Percentiles rank a stretch among this genome's conserved stretches.
phyloP scores from a whole-genome alignment of 2,113 vertebrate species.

The Brachionichthys hirsutus region DNA sequence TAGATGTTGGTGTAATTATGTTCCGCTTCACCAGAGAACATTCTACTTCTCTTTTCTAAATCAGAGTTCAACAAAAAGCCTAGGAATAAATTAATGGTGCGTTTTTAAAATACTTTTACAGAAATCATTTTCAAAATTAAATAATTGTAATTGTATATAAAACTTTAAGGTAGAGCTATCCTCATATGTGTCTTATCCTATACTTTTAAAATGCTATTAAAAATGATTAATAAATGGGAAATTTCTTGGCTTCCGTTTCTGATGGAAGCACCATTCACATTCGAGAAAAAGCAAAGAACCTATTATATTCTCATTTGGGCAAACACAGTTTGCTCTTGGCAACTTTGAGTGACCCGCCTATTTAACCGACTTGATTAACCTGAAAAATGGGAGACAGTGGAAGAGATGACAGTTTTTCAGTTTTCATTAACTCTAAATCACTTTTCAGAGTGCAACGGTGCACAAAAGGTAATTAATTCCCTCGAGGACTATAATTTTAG shows the following conservation, averaged over 20 bases:
- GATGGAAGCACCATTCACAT: not conserved
- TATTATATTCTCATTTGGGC: slow-evolving; percentile 16
- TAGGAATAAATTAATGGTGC: slow-evolving; percentile 1
- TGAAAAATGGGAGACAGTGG: slow-evolving; percentile 67
- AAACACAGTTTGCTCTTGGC: slow-evolving; percentile 19
- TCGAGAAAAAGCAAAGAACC: slow-evolving; percentile 3
- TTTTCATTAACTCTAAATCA: slow-evolving; percentile 71
- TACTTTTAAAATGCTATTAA: not conserved
- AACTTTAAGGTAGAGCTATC: no score
- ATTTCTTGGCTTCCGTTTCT: not conserved
- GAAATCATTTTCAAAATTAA: no score
- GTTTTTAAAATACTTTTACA: slow-evolving; percentile 36
- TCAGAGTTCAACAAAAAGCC: slow-evolving; percentile 18
- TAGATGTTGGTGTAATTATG: not conserved
- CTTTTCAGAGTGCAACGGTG: slow-evolving; percentile 64
- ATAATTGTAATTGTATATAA: no score
- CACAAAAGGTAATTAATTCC: slow-evolving; percentile 80
- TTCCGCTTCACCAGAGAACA: no score
- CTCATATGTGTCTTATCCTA: no score
- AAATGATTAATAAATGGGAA: not conserved
- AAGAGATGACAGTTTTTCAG: slow-evolving; percentile 67
- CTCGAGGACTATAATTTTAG: slow-evolving; percentile 80
- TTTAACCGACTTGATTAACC: slow-evolving; percentile 53
- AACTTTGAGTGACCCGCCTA: slow-evolving; percentile 15
- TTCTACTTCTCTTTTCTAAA: no score